Base-by-base conservation (phyloP, 2,113 vertebrate species). In the Anarhynchus alexandrinus region DNA sequence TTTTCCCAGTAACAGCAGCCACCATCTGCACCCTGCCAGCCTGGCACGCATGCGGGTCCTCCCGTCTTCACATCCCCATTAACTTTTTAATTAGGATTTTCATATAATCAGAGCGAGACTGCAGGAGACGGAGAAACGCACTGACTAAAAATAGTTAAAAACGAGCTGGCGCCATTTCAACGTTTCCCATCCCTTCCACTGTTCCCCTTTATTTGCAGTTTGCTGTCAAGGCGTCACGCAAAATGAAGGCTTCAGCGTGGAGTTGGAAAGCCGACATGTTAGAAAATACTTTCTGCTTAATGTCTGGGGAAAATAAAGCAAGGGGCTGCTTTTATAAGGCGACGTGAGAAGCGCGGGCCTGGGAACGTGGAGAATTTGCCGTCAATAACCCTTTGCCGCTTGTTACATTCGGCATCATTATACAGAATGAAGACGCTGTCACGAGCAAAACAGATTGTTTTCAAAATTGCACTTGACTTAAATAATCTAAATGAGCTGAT, bases 381-480 rank as follows among this genome's bases (percentile, higher is more conserved):
- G 1, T 74, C 87, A 59, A 10, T 78, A 69, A 57, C 90, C 84
- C 45, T 30, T 40, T 51, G 77, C 80, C 0, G 2, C 89, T 66
- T 11, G 77, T 52, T 71, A 49, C 90, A 6, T 67, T 82, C 90
- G 49, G 86, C 86, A 9, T 71, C 73, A 7, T 40, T 36, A 49
- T 34, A 26, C 47, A 10, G 95, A 94, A 73, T 6, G 13, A 72
- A 88, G 92, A 69, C 1, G 19, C 82, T 57, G 77, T 71, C 96
- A 80, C 3, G 4, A 19, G 80, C 70, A 45, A 66, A 94, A 73
- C 81, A 87, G 79, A 91, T 94, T 90, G 95, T 91, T 94, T 95
- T 55, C 92, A 82, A 43, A 89, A 97, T 79, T 83, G 86, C 86
- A 61, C 93, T 82, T 34, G 92, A 95, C 90, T 96, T 74, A 66